Evolutionary conservation across 2,113 vertebrate species (phyloP), one percentile per base, ranked within the genome.

Genomic region (Thalassoma bifasciatum): DNA sequence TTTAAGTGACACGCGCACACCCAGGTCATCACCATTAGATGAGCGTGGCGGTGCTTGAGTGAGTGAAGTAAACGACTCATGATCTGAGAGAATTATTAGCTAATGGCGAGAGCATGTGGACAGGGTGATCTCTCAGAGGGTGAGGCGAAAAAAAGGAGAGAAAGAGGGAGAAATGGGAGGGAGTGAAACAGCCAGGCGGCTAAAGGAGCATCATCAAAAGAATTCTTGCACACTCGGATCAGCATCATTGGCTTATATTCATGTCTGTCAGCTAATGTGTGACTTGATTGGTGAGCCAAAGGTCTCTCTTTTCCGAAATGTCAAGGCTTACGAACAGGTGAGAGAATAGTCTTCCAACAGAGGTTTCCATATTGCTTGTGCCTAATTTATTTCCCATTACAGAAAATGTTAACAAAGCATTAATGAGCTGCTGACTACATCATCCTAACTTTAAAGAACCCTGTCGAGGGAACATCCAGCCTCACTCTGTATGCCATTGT

Each of bases 331-430:
- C 62, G 77, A 86, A 57, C 77, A 85, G 85, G 75, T 75, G 67
- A 84, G 73, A 68, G 83, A 74, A 76, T 75, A 62, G 75, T 59
- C 79, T 72, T 22, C n/a, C 42, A 62, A 72, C 72, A 21, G 66
- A 65, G 80, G 58, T 62, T 79, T 64, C 73, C 75, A 67, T 75
- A 83, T 83, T 75, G 82, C 79, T 76, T 62, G 73, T 62, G 81
- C 77, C 79, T 85, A 83, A 88, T 88, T 89, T 89, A 85, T 90
- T 86, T 90, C 72, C 72, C 83, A 89, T 90, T 87, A 86, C 56
- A 72, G 79, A 86, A 84, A 86, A 84, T 89, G 84, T 84, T 87
- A 87, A 87, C 77, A 82, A 87, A 87, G 85, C 85, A 77, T 84
- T 87, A 88, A 91, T 72, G 82, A 88, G 86, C 75, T 86, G 83